phyloP scores from a whole-genome alignment of 2,113 vertebrate species.

The Myodes glareolus region DNA sequence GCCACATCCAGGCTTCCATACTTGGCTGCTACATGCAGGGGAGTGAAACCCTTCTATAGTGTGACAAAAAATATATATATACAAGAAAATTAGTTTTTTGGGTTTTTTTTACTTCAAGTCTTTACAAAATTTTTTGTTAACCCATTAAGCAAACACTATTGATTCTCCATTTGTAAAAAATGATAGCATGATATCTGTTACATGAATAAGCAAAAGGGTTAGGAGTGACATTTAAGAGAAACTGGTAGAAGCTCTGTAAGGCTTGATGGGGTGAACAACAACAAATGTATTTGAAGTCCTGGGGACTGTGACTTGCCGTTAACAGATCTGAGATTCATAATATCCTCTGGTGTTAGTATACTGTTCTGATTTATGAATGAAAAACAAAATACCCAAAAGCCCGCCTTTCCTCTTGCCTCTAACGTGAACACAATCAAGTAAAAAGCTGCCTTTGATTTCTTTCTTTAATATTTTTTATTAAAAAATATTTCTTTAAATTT shows the following conservation, averaged over 20 bases:
- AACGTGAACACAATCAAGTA: neutral
- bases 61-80: neutral
- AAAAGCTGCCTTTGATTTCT: neutral
- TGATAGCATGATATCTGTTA: neutral
- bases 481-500: slow-evolving; percentile 26
- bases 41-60: slow-evolving; percentile 96
- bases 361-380: neutral
- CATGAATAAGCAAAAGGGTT: neutral
- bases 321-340: neutral
- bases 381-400: neutral
- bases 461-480: neutral
- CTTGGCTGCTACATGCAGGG: slow-evolving; percentile 96
- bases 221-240: neutral
- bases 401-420: neutral
- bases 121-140: neutral
- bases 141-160: neutral
- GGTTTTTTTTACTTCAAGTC: neutral
- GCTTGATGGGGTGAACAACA: neutral
- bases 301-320: neutral
- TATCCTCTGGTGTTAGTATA: neutral
- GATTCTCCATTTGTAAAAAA: neutral
- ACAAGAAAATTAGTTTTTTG: neutral
- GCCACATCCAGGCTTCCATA: slow-evolving; percentile 97
- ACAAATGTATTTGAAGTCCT: neutral
- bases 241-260: neutral